Base-by-base conservation (phyloP, 2,797 vertebrate species). In the Tangara arthus region DNA sequence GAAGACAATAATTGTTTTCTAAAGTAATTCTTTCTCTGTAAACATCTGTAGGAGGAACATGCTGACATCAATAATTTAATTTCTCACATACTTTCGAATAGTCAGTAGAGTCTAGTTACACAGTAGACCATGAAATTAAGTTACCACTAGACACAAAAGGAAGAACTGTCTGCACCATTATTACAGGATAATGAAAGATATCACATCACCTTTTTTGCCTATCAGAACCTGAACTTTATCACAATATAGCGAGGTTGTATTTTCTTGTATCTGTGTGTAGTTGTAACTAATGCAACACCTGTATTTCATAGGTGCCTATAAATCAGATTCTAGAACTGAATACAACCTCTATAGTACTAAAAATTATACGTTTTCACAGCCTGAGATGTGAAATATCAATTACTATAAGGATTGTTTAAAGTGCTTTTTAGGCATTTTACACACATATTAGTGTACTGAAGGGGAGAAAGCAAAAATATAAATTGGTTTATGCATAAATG, bases 81-180 rank as follows among this genome's bases (percentile, higher is more conserved):
- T 24, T 86, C 89, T 79, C 50, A 55, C 47, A 39, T 53, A 26
- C 30, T 87, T 92, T 79, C 32, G 41, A 84, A 63, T 34, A 82
- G n/a, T 65, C 81, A 39, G 5, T 10, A 66, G 55, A 89, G 71
- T 76, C 47, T 82, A 65, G 46, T 90, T 89, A 87, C 55, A 93
- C 27, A 68, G 66, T 37, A 84, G 89, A 90, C 73, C 63, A 84
- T 90, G 83, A 94, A 96, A 96, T 92, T 84, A 89, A 69, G 50
- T 94, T 93, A 81, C 12, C 9, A 50, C 11, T 79, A 91, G 70
- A 47, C 35, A 82, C 19, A 82, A 56, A 91, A 87, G 15, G 17
- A 93, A 86, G 49, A 79, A 23, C 15, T 39, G 30, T 55, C 47
- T 61, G 30, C 0, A 0, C 11, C 42, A 32, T 41, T 78, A 55